These are phyloP conservation scores for Poicephalus meyeri DNA, from an alignment of 2,113 vertebrate genomes.

Conservation along the genomic window DNA sequence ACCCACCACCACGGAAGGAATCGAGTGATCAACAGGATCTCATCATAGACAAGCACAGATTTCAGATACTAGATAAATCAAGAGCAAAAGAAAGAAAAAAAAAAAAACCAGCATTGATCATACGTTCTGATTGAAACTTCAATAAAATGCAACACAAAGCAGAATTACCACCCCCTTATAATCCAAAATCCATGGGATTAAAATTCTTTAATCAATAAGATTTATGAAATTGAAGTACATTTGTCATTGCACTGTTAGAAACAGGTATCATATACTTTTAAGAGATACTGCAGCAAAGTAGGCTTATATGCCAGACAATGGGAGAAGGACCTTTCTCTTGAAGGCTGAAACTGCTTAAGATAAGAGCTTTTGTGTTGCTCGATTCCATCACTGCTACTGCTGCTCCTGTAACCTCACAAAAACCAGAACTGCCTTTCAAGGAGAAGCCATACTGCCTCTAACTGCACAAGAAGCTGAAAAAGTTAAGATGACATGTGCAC, in stretches of 20 bases:
- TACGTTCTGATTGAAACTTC: slow-evolving; percentile 17
- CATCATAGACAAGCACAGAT: slow-evolving; percentile 74
- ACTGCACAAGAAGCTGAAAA: background rate
- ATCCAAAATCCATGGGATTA: background rate
- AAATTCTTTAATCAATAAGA: background rate
- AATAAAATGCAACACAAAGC: slow-evolving; percentile 36
- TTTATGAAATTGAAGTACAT: background rate
- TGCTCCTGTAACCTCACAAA: background rate
- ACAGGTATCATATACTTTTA: background rate
- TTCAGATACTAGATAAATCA: slow-evolving; percentile 76
- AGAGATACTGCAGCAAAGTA: background rate
- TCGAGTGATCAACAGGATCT: slow-evolving; percentile 71
- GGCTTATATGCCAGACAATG: background rate
- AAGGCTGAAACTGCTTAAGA: background rate
- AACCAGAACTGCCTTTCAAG: background rate
- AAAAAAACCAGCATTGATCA: slow-evolving; percentile 41
- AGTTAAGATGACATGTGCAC: background rate
- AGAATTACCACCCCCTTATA: background rate
- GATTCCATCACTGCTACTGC: background rate
- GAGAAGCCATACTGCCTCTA: background rate
- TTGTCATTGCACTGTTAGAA: background rate
- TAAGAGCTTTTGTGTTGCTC: slow-evolving; percentile 18
- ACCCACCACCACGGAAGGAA: slow-evolving; percentile 76
- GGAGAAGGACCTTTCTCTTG: background rate
- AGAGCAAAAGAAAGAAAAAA: slow-evolving; percentile 76